Percentiles rank a stretch among this genome's conserved stretches.
Evolutionary conservation across 2,113 vertebrate species (phyloP).

Genomic region (Condylura cristata): DNA sequence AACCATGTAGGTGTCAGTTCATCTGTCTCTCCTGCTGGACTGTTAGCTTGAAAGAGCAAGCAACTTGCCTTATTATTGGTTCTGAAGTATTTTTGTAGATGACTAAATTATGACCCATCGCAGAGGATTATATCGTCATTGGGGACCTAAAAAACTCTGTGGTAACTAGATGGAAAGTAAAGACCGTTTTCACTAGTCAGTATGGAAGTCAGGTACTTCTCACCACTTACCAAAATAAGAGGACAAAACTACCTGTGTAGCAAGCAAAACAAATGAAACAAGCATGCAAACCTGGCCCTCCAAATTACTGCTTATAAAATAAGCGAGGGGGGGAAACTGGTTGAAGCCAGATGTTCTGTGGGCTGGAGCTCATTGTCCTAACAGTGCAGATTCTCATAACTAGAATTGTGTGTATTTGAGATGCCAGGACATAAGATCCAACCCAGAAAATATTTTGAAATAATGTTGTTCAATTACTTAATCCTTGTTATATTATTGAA

Average conservation of each 20-base stretch:
- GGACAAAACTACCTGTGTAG: conserved; percentile 21
- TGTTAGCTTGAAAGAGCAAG: neutral
- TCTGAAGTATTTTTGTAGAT: neutral
- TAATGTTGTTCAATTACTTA: conserved; percentile 82
- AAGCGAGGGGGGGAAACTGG: conserved; percentile 77
- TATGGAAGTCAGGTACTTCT: conserved; percentile 9
- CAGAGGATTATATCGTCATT: neutral
- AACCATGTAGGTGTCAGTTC: neutral
- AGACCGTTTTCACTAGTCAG: neutral
- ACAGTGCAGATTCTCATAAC: conserved; percentile 62
- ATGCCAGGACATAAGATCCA: conserved; percentile 59
- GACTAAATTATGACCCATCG: neutral
- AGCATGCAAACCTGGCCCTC: conserved; percentile 35
- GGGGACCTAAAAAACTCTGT: neutral
- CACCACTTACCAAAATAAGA: neutral
- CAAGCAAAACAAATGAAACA: conserved; percentile 9
- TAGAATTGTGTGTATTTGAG: conserved; percentile 61
- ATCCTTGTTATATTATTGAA: conserved; percentile 77
- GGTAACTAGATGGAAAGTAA: neutral
- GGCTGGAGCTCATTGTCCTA: conserved; percentile 76
- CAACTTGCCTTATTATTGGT: neutral
- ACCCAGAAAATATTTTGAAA: conserved; percentile 80
- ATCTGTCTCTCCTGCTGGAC: neutral
- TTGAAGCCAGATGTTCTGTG: conserved; percentile 83
- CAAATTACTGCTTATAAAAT: conserved; percentile 80